Evolutionary conservation across 2,888 invertebrate species (phyloP).

Genomic region (Stegana nigrithorax): DNA sequence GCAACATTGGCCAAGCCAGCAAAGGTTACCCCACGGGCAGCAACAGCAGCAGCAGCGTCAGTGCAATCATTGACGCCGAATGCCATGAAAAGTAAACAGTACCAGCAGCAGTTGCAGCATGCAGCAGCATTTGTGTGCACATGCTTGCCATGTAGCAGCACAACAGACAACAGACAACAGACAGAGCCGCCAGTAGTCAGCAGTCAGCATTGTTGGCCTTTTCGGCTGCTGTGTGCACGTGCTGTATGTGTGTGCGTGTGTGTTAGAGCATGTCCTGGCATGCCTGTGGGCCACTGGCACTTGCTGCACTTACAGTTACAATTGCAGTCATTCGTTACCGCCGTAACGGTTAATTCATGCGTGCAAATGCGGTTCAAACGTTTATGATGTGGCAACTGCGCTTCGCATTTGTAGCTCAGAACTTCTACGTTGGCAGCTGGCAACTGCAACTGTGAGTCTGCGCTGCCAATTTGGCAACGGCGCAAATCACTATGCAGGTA

Average conservation of each 20-base stretch:
- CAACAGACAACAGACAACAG: too few species aligned
- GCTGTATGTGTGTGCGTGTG: slow-evolving; percentile 26
- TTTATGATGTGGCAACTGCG: slow-evolving; percentile 47
- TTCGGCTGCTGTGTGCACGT: not conserved
- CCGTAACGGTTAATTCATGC: slow-evolving; percentile 56
- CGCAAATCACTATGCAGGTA: too few species aligned
- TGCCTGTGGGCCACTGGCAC: not conserved
- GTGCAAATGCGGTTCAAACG: slow-evolving; percentile 54
- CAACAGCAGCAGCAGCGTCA: not conserved
- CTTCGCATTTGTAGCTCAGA: slow-evolving; percentile 2
- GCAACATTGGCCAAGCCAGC: not conserved
- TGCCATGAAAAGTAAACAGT: slow-evolving; percentile 3
- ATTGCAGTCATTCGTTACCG: slow-evolving; percentile 41
- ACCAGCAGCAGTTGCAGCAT: not conserved
- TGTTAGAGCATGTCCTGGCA: slow-evolving; percentile 17
- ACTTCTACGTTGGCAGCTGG: not conserved
- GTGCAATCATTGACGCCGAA: not conserved
- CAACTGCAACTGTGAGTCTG: not conserved
- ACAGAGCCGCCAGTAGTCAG: not conserved
- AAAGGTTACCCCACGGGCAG: slow-evolving; percentile 4
- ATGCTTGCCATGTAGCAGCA: too few species aligned
- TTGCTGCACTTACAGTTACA: slow-evolving; percentile 13
- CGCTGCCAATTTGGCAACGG: too few species aligned
- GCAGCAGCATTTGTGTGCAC: too few species aligned
- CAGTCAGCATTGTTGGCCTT: not conserved